Conservation (phyloP, 1,140 invertebrate species). For the Drosophila jambulina region DNA sequence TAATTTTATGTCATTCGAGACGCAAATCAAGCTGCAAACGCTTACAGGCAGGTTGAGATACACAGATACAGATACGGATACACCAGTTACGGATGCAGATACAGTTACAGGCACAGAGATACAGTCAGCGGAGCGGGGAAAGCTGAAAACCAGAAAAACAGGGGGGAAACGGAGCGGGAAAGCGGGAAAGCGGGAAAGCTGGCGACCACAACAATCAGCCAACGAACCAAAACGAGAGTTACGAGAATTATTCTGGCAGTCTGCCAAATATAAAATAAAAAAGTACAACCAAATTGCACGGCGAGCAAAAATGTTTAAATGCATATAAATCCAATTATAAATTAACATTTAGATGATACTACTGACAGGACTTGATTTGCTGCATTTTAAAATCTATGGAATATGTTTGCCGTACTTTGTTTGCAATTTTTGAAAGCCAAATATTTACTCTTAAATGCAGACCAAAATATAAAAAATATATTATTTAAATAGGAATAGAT, state of each 20-base stretch:
- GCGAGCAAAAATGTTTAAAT: neutral
- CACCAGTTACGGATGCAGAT: conserved; percentile 1
- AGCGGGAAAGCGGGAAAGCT: neutral
- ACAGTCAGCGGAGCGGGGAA: neutral
- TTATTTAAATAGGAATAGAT: neutral
- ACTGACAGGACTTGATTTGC: neutral
- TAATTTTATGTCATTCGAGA: conserved; percentile 57
- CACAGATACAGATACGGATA: conserved; percentile 1
- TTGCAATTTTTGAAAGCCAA: neutral
- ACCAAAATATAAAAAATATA: neutral
- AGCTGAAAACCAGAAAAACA: conserved; percentile 6
- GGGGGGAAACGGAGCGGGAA: conserved; percentile 2
- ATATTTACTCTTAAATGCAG: neutral
- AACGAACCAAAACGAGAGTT: conserved; percentile 64
- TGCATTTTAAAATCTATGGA: neutral
- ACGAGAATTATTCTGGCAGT: conserved; percentile 73
- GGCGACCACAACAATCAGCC: conserved; percentile 43
- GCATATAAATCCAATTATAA: neutral
- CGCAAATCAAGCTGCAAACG: conserved; percentile 27
- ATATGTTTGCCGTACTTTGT: neutral
- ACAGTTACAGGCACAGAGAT: conserved; percentile 12
- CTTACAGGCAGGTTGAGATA: neutral
- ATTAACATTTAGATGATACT: neutral
- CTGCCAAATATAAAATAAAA: conserved; percentile 41
- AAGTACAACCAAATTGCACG: conserved; percentile 20